A percentile compares a stretch with the other conserved stretches of the same genome.
phyloP scores from a whole-genome alignment of 1,140 invertebrate species.

The Saccostrea echinata region DNA sequence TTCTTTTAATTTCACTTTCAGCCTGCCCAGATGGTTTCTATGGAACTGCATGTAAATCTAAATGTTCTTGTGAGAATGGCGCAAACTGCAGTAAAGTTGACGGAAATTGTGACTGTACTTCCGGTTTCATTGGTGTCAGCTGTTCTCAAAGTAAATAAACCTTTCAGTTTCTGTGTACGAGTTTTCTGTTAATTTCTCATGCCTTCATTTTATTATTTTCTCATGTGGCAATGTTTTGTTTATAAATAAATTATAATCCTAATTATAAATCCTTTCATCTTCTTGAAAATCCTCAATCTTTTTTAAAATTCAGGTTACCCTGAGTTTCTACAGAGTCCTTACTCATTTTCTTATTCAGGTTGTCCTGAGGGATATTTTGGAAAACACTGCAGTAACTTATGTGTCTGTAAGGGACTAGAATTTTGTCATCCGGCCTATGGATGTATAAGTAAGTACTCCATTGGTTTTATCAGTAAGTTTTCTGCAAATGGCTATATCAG shows the following conservation, averaged over 20 bases:
- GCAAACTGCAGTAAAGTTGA: conserved; percentile 85
- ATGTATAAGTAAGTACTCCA: background rate
- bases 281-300: too few relatives aligned
- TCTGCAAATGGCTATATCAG: background rate
- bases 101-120: conserved; percentile 91
- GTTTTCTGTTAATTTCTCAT: too few relatives aligned
- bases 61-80: conserved; percentile 80
- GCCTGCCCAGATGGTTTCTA: conserved; percentile 52
- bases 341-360: background rate
- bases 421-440: conserved; percentile 20
- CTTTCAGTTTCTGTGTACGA: too few relatives aligned
- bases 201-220: too few relatives aligned
- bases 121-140: conserved; percentile 84
- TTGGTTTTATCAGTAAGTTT: too few relatives aligned
- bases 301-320: too few relatives aligned
- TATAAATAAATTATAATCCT: too few relatives aligned
- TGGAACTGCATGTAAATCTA: conserved; percentile 60
- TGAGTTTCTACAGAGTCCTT: too few relatives aligned
- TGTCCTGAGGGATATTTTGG: conserved; percentile 27
- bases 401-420: background rate
- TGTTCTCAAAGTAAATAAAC: conserved; percentile 71
- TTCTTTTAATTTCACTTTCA: conserved; percentile 7
- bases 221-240: too few relatives aligned
- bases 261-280: too few relatives aligned
- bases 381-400: background rate